Percentiles rank a stretch among this genome's conserved stretches.
Conservation (phyloP, 2,888 invertebrate species). For the Lasioglossum leucozonium region DNA sequence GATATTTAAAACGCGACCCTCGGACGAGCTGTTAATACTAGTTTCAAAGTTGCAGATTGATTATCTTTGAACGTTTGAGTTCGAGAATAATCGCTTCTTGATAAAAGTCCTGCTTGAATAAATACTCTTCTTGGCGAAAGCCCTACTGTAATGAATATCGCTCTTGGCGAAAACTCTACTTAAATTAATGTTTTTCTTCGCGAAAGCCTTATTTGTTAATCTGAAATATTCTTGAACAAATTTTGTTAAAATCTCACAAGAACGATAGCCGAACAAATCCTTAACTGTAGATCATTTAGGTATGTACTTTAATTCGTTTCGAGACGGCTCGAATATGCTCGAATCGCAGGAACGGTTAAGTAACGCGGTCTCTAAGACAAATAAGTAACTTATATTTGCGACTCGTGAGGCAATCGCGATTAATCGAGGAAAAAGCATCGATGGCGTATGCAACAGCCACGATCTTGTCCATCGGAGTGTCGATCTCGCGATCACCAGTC, state of each 20-base stretch:
- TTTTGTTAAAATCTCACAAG: too few relatives aligned
- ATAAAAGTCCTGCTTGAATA: too few relatives aligned
- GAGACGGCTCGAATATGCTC: not conserved
- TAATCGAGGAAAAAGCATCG: slow-evolving; percentile 21
- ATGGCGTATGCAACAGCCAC: slow-evolving; percentile 12
- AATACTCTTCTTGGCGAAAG: too few relatives aligned
- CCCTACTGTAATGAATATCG: too few relatives aligned
- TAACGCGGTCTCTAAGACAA: not conserved
- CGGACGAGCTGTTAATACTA: not conserved
- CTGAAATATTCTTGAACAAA: too few relatives aligned
- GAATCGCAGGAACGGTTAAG: not conserved
- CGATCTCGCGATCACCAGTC: slow-evolving; percentile 33
- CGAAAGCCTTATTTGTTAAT: too few relatives aligned
- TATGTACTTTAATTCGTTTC: not conserved
- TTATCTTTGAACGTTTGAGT: not conserved
- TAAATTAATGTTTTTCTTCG: too few relatives aligned
- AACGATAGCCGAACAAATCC: not conserved
- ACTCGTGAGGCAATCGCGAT: slow-evolving; percentile 21
- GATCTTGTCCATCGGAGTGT: slow-evolving; percentile 23
- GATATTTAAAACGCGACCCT: not conserved
- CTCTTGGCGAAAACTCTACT: too few relatives aligned
- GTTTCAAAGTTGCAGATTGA: not conserved
- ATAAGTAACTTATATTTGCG: slow-evolving; percentile 14
- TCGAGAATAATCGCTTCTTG: not conserved
- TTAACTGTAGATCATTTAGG: not conserved